phyloP scores from a whole-genome alignment of 2,113 vertebrate species.

The Neogale vison region DNA sequence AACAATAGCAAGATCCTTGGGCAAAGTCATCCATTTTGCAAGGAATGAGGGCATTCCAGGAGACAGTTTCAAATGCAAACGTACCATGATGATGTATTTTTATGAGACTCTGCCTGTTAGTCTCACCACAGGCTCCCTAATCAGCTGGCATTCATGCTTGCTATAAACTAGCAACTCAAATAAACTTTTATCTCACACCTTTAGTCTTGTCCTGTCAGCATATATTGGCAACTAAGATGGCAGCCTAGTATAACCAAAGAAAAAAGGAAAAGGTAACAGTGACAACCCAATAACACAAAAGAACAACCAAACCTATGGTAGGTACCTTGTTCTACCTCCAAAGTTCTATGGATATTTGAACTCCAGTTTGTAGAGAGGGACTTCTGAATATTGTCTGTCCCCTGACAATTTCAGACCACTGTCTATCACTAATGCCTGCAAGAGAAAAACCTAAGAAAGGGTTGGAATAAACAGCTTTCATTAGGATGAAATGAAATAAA shows the following conservation, averaged over 20 bases:
- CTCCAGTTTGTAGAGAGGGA: neutral
- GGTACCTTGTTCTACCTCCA: neutral
- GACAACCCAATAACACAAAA: neutral
- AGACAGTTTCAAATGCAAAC: neutral
- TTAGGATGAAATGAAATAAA: neutral
- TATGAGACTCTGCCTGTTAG: neutral
- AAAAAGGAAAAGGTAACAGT: neutral
- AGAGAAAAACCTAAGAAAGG: neutral
- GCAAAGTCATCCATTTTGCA: constrained; percentile 7
- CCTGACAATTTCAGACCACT: neutral
- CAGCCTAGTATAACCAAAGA: constrained; percentile 1
- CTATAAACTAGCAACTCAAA: neutral
- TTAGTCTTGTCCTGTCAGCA: constrained; percentile 25
- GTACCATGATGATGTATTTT: neutral
- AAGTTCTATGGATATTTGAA: neutral
- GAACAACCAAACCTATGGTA: neutral
- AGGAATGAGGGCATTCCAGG: neutral
- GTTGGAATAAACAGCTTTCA: neutral
- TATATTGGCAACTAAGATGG: neutral
- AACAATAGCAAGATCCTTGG: neutral
- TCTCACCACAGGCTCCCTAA: neutral
- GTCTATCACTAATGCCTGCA: neutral
- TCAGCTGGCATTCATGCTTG: neutral
- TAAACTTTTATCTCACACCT: constrained; percentile 11
- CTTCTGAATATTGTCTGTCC: neutral